Percentiles rank a stretch among this genome's conserved stretches.
phyloP scores from a whole-genome alignment of 2,113 vertebrate genomes.

The Albula glossodonta region DNA sequence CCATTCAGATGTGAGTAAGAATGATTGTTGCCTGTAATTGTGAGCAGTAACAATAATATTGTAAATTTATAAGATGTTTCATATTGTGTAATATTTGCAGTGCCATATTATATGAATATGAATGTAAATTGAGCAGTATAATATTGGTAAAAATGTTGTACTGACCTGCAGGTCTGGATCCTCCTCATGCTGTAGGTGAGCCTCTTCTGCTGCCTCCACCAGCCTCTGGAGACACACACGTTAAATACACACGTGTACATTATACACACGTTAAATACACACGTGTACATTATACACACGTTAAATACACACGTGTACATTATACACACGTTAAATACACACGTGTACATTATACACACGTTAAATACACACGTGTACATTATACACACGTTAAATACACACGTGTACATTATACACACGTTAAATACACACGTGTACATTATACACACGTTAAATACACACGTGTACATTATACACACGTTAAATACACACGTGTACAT shows the following conservation, averaged over 20 bases:
- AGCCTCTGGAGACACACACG: slow-evolving; percentile 73
- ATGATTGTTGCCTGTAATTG: background rate
- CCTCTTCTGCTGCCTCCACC: slow-evolving; percentile 95
- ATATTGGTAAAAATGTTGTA: background rate
- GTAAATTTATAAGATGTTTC: too few relatives aligned
- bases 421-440: too few relatives aligned
- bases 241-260: background rate
- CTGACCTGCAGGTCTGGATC: slow-evolving; percentile 95
- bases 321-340: background rate
- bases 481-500: too few relatives aligned
- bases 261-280: background rate
- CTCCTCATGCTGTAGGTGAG: slow-evolving; percentile 92
- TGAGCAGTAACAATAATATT: background rate
- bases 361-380: background rate
- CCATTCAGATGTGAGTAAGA: background rate
- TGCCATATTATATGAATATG: too few relatives aligned
- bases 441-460: too few relatives aligned
- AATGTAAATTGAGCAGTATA: background rate
- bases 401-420: too few relatives aligned
- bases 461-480: too few relatives aligned
- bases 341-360: background rate
- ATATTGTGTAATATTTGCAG: too few relatives aligned
- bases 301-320: background rate
- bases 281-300: background rate
- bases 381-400: background rate